Evolutionary conservation across 2,888 invertebrate species (phyloP), one percentile per base, ranked within the genome.

Genomic region (Hyalella azteca): DNA sequence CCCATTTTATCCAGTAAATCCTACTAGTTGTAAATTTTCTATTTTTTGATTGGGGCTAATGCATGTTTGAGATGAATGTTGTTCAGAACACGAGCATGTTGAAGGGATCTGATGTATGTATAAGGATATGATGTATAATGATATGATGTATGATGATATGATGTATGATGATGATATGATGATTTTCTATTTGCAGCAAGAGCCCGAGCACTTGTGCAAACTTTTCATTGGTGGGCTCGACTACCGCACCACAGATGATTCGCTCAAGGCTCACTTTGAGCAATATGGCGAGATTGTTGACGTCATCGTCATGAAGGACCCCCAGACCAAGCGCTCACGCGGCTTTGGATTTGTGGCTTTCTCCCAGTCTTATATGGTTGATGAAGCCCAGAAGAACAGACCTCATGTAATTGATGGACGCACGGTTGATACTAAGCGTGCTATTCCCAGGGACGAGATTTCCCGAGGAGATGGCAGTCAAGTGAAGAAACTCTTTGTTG

Each of bases 311-410:
- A 97, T 97, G 97, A 95, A 96, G 88, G 97, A 97, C 87, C 95
- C 96, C 0, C 94, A 94, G 86, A 97, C 97, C 0, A 96, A 96
- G 22, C 78, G 97, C 81, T 98, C 98, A 0, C 91, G 98, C 84
- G 98, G 99, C 0, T 99, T 99, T 89, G 99, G 98, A 4, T 99
- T 99, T 87, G 96, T 99, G 78, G 98, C 98, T 11, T 99, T 97
- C 88, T 94, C 95, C 0, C 91, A 93, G 85, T 94, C 96, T 7
- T 93, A 94, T 85, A 96, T 96, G 96, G 95, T 99, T 22, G 97
- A 99, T 89, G 95, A 95, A 87, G 97, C 98, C 7, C 98, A 98
- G 88, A 87, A 88, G 78, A 88, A 89, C 79, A 87, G 92, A 81
- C 98, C 98, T 0, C 98, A 98, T 87, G 93, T 93, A 78, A 82